Base-by-base conservation (phyloP, 2,113 vertebrate species). In the Serilophus lunatus region DNA sequence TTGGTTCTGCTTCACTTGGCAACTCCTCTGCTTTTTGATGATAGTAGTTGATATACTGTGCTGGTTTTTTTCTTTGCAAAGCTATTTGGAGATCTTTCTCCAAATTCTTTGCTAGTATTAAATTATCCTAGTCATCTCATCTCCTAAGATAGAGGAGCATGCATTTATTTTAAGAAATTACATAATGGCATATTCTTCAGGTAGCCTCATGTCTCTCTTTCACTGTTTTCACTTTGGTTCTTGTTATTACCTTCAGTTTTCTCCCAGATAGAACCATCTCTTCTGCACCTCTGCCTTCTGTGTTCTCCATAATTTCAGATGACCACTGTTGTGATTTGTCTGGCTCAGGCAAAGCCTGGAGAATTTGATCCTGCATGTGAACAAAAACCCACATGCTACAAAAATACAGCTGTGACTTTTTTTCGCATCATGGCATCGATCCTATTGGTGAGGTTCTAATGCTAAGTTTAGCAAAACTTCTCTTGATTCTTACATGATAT, bases 81-180 rank as follows among this genome's bases (percentile, higher is more conserved):
- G 72, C 82, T 95, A 91, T 70, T 93, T 59, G 61, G 84, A 51
- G 68, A 94, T 5, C 51, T 95, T 82, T 94, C 71, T 91, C 69
- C 56, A 85, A 88, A 89, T 83, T 85, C 26, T 78, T 93, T 93
- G 17, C 56, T 92, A 18, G 42, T 92, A 93, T 81, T 84, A 91
- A 95, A 89, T 96, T 92, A 88, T 80, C 59, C 42, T 68, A 79
- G 63, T 91, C 50, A 92, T 88, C 65, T 91, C 51, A 83, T 92
- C 69, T 86, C 64, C 47, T 51, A 85, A 91, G 60, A 80, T 24
- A 89, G 86, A 61, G 63, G 24, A 95, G 5, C 42, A 53, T 86
- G 60, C 8, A 51, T 83, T 77, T 80, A 91, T 96, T 95, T 92
- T 82, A 90, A 86, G 83, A 77, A 78, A 93, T 96, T 95, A 76